Evolutionary conservation across 1,140 invertebrate genomes (phyloP).

Genomic region (Lordiphosa clarofinis): DNA sequence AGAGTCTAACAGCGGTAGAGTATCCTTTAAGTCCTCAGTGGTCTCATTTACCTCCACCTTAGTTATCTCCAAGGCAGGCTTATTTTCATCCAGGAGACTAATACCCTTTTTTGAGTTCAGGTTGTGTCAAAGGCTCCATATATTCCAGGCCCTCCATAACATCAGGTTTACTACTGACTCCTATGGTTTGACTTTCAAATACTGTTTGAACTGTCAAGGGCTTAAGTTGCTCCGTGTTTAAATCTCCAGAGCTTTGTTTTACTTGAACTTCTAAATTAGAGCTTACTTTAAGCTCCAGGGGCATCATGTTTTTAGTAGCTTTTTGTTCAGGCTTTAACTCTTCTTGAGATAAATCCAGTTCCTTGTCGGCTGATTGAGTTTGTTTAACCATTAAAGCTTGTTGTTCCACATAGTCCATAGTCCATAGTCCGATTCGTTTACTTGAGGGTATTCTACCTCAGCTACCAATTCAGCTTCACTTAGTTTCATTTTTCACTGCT

Average conservation of each 20-base stretch:
- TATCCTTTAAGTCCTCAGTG: constrained; percentile 22
- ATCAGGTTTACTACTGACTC: constrained; percentile 27
- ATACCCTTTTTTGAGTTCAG: constrained; percentile 32
- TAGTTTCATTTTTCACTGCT: constrained; percentile 33
- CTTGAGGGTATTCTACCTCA: constrained; percentile 28
- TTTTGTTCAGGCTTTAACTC: constrained; percentile 7
- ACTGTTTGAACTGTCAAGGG: constrained; percentile 11
- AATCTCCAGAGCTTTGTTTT: constrained; percentile 15
- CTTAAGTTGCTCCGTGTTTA: constrained; percentile 13
- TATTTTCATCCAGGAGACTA: constrained; percentile 29
- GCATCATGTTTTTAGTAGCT: constrained; percentile 15
- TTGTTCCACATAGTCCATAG: constrained; percentile 50
- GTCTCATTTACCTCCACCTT: constrained; percentile 47
- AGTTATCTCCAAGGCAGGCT: constrained; percentile 44
- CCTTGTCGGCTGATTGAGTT: constrained; percentile 39
- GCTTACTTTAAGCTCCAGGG: constrained; percentile 28
- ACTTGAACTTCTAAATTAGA: constrained; percentile 38
- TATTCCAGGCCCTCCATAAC: constrained; percentile 12
- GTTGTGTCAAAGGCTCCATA: constrained; percentile 16
- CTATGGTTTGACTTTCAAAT: constrained; percentile 39
- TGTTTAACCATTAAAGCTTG: constrained; percentile 46
- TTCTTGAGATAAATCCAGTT: constrained; percentile 9
- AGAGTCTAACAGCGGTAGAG: not conserved
- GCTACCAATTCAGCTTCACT: constrained; percentile 75
- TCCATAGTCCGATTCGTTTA: too few species aligned